Percentiles rank a stretch among this genome's conserved stretches.
Evolutionary conservation across 2,113 vertebrate genomes (phyloP).

Genomic region (Todiramphus chloris): DNA sequence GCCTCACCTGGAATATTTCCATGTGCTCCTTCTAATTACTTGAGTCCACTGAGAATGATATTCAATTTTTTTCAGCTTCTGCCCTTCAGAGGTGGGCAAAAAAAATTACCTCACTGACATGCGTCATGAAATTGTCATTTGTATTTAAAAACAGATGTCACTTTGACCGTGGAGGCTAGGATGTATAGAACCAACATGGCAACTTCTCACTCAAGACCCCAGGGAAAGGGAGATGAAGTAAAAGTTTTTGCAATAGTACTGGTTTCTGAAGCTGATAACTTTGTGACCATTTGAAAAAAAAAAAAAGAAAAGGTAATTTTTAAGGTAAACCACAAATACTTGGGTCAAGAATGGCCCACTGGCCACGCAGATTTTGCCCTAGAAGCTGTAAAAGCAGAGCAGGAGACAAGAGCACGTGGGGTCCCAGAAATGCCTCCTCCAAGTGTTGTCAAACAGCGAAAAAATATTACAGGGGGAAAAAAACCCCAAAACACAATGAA

Average conservation of each 20-base stretch:
- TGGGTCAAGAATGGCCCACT: background rate
- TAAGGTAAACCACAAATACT: background rate
- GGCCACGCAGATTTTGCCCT: background rate
- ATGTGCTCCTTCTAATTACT: background rate
- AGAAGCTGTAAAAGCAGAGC: background rate
- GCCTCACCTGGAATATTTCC: background rate
- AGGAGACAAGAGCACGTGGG: too few species aligned
- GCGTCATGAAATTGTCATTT: background rate
- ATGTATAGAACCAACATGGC: accelerated
- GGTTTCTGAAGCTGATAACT: background rate
- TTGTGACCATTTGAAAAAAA: background rate
- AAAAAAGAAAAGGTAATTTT: background rate
- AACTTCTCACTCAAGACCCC: background rate
- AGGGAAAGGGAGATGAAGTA: background rate
- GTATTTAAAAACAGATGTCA: background rate
- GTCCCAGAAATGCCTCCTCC: background rate
- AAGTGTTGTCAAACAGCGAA: constrained; percentile 31
- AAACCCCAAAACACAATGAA: constrained; percentile 41
- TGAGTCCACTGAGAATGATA: background rate
- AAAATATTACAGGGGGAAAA: constrained; percentile 53
- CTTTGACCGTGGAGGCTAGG: too few species aligned
- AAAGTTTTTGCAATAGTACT: background rate
- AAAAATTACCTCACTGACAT: background rate
- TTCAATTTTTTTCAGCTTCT: background rate
- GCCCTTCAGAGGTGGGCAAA: background rate